Evolutionary conservation across 1,140 invertebrate genomes (phyloP), one percentile per base, ranked within the genome.

Genomic region (Neelides sp.): DNA sequence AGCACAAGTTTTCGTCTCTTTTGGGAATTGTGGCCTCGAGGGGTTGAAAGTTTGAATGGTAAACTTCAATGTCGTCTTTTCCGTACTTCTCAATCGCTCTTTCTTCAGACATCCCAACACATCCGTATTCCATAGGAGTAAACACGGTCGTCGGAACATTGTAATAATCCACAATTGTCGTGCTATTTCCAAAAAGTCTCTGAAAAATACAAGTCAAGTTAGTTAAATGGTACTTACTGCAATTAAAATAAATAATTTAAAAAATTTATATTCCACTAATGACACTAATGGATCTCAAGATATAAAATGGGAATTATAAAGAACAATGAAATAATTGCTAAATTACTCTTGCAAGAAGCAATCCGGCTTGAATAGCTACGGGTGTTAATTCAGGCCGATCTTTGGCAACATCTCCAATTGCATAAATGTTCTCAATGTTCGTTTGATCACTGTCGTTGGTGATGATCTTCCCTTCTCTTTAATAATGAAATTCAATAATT

Each of bases 61-160:
- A 98, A 24, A 98, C 71, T 70, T 76, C 64, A 34, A 69, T 61
- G 28, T 65, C 54, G 1, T 73, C 70, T 49, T 70, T 68, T 1
- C 77, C 77, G 65, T 67, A 76, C 46, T 70, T 68, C 32, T 70
- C 67, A 2, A 82, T 69, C 0, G 94, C 93, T 37, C 73, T 75
- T 68, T 99, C 94, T 72, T 98, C 94, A 61, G 87, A 83, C 13
- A 92, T 71, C 4, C 94, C 95, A 37, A 94, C 88, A 64, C 79
- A 82, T 1, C 89, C 89, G 66, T 98, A 99, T 72, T 99, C 95
- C 2, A 97, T 63, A 12, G 93, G 93, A 35, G 89, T 95, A 66
- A 98, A 98, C 4, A 99, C 82, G 7, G 93, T 98, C 28, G 94
- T 98, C 24, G 94, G 85, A 4, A 98, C 82, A 69, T 93, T 91